Evolutionary conservation across 2,797 vertebrate genomes (phyloP), one percentile per base, ranked within the genome.

Genomic region (Natrix natrix): DNA sequence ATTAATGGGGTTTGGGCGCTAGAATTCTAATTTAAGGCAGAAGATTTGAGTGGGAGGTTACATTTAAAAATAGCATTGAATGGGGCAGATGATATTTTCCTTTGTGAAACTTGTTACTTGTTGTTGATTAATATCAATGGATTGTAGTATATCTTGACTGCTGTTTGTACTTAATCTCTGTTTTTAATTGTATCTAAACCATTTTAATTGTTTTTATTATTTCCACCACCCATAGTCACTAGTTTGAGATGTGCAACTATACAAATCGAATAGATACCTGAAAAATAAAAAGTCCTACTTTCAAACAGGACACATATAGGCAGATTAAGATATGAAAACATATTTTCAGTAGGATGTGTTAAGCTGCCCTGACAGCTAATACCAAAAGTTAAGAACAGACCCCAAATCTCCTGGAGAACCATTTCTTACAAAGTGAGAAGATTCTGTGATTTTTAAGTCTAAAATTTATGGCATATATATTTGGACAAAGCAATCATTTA

Each of bases 401-500:
- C 24, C 3, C 86, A 88, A 91, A 93, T 78, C 86, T 88, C 90
- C 20, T 24, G 52, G 28, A 24, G 63, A 83, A 48, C 10, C n/a
- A 32, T 88, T 88, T 86, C 78, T 88, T 93, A 63, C 87, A 88
- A 48, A 37, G 56, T 26, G 87, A 91, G 66, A 93, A 56, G 78
- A 93, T 88, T 28, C 43, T 88, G 60, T 83, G n/a, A 8, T 88
- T 48, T 88, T 78, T 88, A 91, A 93, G 63, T 37, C 60, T 55
- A 91, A 56, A 88, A 91, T 93, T 91, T 93, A 91, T 88, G 56
- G n/a, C 43, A 52, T 37, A 26, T 91, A 66, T 78, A 86, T 93
- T 91, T 60, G 89, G 63, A 69, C 54, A 88, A 93, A 88, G 43
- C 56, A 48, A 91, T 91, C 86, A 91, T 93, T 93, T 88, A 61